Conservation (phyloP, 2,888 invertebrate species). For the Mylabris sibirica region DNA sequence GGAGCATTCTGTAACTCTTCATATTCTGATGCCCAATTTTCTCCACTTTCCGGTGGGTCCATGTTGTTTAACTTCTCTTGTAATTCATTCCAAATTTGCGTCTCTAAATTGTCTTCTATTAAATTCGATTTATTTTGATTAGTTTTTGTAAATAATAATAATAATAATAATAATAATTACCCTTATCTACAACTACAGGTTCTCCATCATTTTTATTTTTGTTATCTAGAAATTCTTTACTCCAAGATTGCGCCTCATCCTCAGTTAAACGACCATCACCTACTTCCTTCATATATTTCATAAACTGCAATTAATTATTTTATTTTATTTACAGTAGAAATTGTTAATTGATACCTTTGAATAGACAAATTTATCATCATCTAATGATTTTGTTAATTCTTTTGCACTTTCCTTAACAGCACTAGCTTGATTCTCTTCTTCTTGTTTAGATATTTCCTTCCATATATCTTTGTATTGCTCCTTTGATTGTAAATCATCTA, state of each 20-base stretch:
- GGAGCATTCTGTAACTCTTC: conserved; percentile 68
- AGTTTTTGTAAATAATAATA: neutral
- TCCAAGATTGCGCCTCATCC: conserved; percentile 61
- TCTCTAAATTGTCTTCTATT: conserved; percentile 64
- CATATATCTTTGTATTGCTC: conserved; percentile 56
- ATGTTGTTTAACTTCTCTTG: conserved; percentile 76
- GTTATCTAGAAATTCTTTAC: conserved; percentile 59
- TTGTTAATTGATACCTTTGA: conserved; percentile 64
- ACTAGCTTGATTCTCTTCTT: conserved; percentile 55
- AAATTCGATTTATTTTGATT: neutral
- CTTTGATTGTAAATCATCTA: conserved; percentile 5
- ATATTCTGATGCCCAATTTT: conserved; percentile 74
- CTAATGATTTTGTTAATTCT: conserved; percentile 67
- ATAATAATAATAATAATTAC: neutral
- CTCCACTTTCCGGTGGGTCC: conserved; percentile 68
- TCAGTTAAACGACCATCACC: conserved; percentile 67
- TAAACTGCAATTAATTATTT: conserved; percentile 66
- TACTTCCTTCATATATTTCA: conserved; percentile 84
- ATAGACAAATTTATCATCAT: conserved; percentile 75
- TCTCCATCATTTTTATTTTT: conserved; percentile 44
- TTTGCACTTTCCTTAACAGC: conserved; percentile 66
- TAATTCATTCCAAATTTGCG: conserved; percentile 69
- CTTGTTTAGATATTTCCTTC: conserved; percentile 59
- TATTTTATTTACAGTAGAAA: conserved; percentile 17
- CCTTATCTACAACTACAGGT: neutral